Base-by-base conservation (phyloP, 2,888 invertebrate species). In the Calliscelio sp. region DNA sequence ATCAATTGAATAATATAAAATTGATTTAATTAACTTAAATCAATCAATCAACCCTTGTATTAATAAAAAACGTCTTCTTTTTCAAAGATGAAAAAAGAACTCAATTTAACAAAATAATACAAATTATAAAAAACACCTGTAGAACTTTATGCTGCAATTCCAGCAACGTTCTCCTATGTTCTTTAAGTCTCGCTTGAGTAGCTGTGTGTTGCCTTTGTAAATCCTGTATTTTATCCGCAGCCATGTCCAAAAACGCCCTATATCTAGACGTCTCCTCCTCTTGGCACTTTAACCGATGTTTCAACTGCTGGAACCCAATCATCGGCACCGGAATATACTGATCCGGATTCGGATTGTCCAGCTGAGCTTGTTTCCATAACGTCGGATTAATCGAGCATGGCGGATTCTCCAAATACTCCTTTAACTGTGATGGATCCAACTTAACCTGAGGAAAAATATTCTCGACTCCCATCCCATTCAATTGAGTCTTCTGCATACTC, bases 321-420 rank as follows among this genome's bases (percentile, higher is more conserved):
- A 99, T 97, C 0, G 99, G 98, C 11, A 98, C 97, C 0, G 99
- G 99, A 90, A 99, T 96, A 89, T 98, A 97, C 89, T 96, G 96
- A 38, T 95, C 95, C 0, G 97, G 96, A 93, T 99, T 97, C 0
- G 99, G 99, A 94, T 99, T 99, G 91, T 99, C 99, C 28, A 96
- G 94, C 90, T 98, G 98, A 0, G 99, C 99, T 93, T 99, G 99
- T 90, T 97, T 96, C 99, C 99, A 99, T 89, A 99, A 94, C 82
- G 98, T 94, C 59, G 96, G 96, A 93, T 99, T 98, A 90, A 99
- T 97, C n/a, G 98, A 97, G 96, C 92, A 77, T 0, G 99, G 99
- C n/a, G 99, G 97, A 88, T 96, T 96, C 88, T 97, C 97, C 80
- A 99, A 94, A 93, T 99, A 99, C 89, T 98, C 97, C 87, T 97